Evolutionary conservation across 2,888 invertebrate species (phyloP).

Genomic region (Dynastes tityus): DNA sequence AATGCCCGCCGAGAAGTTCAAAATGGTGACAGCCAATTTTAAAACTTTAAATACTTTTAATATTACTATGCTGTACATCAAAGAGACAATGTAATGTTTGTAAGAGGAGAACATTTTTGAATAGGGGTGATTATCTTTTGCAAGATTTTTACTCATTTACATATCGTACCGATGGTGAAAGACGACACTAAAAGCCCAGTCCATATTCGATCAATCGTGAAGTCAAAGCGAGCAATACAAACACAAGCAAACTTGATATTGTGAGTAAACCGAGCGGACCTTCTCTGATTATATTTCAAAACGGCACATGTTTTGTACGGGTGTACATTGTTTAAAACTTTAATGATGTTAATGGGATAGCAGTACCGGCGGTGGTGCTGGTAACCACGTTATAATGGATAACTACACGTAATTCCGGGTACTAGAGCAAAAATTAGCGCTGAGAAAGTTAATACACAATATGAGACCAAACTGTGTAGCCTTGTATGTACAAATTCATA

Average conservation of each 20-base stretch:
- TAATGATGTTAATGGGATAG: slow-evolving; percentile 2
- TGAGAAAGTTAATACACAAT: slow-evolving; percentile 69
- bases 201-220: slow-evolving; percentile 37
- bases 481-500: neutral
- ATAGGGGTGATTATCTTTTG: neutral
- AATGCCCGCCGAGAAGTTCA: neutral
- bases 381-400: slow-evolving; percentile 22
- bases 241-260: slow-evolving; percentile 39
- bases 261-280: slow-evolving; percentile 38
- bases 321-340: slow-evolving; percentile 29
- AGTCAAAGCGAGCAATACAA: slow-evolving; percentile 23
- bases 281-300: slow-evolving; percentile 38
- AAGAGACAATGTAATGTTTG: neutral
- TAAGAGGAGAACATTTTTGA: neutral
- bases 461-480: slow-evolving; percentile 59
- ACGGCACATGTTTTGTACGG: slow-evolving; percentile 29
- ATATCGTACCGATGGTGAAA: slow-evolving; percentile 31
- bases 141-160: slow-evolving; percentile 7
- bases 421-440: slow-evolving; percentile 69
- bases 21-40: neutral
- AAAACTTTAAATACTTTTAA: neutral
- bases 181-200: slow-evolving; percentile 12
- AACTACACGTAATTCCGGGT: slow-evolving; percentile 64
- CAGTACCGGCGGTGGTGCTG: neutral
- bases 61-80: neutral